A percentile compares a stretch with the other conserved stretches of the same genome.
Evolutionary conservation across 1,140 invertebrate species (phyloP).

Genomic region (Trissolcus basalis): DNA sequence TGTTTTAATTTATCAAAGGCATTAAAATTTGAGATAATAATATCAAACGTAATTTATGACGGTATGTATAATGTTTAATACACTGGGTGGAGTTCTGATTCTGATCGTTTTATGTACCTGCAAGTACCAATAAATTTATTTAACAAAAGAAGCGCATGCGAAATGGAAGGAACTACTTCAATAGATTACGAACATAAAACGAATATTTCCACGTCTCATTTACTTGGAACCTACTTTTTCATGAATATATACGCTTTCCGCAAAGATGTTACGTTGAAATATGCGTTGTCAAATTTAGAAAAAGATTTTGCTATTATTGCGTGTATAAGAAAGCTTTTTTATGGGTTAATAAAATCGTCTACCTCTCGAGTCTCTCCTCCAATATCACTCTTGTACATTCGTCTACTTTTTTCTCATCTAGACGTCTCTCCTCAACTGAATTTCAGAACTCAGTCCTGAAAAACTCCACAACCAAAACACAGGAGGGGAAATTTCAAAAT

Average conservation of each 20-base stretch:
- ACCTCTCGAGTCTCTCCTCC: not conserved
- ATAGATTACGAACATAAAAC: constrained; percentile 37
- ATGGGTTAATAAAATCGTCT: constrained; percentile 7
- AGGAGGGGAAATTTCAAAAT: too few relatives aligned
- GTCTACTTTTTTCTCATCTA: not conserved
- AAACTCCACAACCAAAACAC: constrained; percentile 26
- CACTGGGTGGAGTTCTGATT: not conserved
- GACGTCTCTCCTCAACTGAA: too few relatives aligned
- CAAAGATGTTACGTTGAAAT: constrained; percentile 46
- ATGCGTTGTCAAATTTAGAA: constrained; percentile 44
- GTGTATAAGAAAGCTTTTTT: constrained; percentile 21
- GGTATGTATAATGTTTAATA: constrained; percentile 2
- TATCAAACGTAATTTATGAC: not conserved
- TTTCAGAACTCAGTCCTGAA: not conserved
- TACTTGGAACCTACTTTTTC: constrained; percentile 35
- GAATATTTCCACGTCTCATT: constrained; percentile 50
- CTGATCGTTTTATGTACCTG: constrained; percentile 16
- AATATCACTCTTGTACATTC: not conserved
- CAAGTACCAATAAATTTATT: constrained; percentile 38
- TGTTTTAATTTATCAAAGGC: too few relatives aligned
- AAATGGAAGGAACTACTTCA: constrained; percentile 19
- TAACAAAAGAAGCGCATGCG: constrained; percentile 17
- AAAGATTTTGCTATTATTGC: constrained; percentile 27
- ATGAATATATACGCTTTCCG: constrained; percentile 38
- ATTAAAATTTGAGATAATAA: too few relatives aligned